These are phyloP conservation scores for Tangara arthus DNA, from an alignment of 2,797 vertebrate species.

Conservation along the genomic window DNA sequence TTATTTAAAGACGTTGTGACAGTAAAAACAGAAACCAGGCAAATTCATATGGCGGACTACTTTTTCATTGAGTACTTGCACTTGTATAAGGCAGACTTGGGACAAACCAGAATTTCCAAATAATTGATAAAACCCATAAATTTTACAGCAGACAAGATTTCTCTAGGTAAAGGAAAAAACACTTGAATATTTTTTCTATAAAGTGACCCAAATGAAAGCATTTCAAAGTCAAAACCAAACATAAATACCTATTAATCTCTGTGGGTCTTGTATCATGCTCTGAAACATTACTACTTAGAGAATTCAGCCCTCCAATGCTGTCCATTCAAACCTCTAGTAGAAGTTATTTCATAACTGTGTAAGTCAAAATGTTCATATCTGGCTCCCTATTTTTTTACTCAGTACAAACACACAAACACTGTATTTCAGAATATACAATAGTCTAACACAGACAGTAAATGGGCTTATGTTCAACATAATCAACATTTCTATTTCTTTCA, in stretches of 20 bases:
- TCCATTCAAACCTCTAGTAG: neutral
- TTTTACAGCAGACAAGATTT: neutral
- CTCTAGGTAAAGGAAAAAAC: neutral
- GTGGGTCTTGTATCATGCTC: neutral
- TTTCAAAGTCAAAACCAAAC: neutral
- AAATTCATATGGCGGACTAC: fast-evolving
- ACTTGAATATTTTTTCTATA: neutral
- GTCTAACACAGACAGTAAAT: neutral
- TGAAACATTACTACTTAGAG: neutral
- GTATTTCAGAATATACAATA: neutral
- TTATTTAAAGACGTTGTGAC: neutral
- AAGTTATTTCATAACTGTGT: neutral
- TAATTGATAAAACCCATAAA: neutral
- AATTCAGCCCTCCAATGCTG: neutral
- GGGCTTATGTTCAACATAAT: neutral
- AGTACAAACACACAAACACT: neutral
- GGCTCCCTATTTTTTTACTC: neutral
- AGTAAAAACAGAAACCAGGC: neutral
- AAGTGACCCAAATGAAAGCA: neutral
- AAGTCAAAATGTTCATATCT: neutral
- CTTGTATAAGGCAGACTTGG: neutral
- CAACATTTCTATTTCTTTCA: neutral
- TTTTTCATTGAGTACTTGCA: neutral
- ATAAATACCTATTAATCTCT: neutral
- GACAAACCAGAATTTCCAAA: neutral